Evolutionary conservation across 2,888 invertebrate species (phyloP), one percentile per base, ranked within the genome.

Genomic region (Erebia palarica): DNA sequence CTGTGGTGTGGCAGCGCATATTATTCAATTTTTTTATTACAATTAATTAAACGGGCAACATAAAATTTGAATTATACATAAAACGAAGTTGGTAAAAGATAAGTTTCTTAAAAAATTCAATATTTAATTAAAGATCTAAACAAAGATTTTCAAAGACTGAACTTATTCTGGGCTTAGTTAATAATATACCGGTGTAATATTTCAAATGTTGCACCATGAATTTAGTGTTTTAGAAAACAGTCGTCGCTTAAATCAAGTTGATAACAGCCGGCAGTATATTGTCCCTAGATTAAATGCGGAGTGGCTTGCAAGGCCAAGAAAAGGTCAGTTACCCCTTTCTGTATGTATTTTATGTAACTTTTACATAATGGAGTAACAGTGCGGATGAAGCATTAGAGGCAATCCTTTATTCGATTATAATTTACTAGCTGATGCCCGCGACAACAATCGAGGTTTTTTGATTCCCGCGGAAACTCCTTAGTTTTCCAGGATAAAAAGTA

Each of bases 221-320:
- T 72, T 78, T 75, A 78, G 76, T 76, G 77, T 75, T 78, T 77
- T 75, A 75, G 77, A 76, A 75, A 74, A 63, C 65, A 72, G 76
- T 75, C 74, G 76, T 71, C 73, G 75, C 75, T 77, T 78, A 79
- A 79, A 79, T 79, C 78, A 79, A 75, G 76, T 75, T 78, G 79
- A 79, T 79, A 79, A 77, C 76, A 75, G 72, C 70, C 72, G 73
- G 77, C 77, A 76, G 75, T 79, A 78, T 77, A 77, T 79, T 78
- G 77, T 78, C 77, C 75, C 75, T 72, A 74, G 77, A 70, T 75
- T 78, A 74, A 77, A 77, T 71, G 77, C 74, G 70, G 71, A 73
- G 71, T 74, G 74, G 73, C 76, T 76, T 75, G 74, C 77, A 77
- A 76, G 77, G 77, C 75, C 77, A 75, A 74, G 73, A 75, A 73